Evolutionary conservation across 2,888 invertebrate genomes (phyloP), one percentile per base, ranked within the genome.

Genomic region (Ptilodon capucinus): DNA sequence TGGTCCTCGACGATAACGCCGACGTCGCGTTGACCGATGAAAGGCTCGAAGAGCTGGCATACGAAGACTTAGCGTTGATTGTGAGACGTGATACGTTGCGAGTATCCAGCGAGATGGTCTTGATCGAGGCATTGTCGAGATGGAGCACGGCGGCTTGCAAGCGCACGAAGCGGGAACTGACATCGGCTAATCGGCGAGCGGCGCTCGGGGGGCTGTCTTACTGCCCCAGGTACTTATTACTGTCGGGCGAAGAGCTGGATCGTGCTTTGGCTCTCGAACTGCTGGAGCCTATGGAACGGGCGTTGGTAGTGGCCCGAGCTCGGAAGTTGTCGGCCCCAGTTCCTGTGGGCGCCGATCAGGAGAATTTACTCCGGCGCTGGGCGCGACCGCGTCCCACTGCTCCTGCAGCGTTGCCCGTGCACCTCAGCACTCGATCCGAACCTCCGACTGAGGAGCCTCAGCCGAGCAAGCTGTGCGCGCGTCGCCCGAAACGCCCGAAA

Each of bases 81-180:
- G 91, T 95, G 0, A 90, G 90, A 43, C 92, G 96, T 5, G 94
- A 95, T 58, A 94, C 94, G 3, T 79, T 97, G 39, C 89, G 93
- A 51, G 91, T 96, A 6, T 86, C 92, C 0, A 93, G 89, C 53
- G 95, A 96, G 75, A 76, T 92, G 9, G 72, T 92, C 8, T 79
- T 95, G 23, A 94, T 93, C 48, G 87, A 92, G 45, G 94, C 95
- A 8, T 77, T 95, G 48, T 92, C 93, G 39, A 90, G 86, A 19
- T 92, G 87, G 92, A 80, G 82, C 19, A 87, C 86, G 2, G 87
- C 91, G 2, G 82, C 78, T 11, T 91, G 91, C 63, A 90, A 88
- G 54, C 81, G 89, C 19, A 79, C 77, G 7, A 88, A 89, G 48
- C 79, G 86, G 17, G 90, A 91, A 54, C 56, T 91, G 46, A 91